Conservation (phyloP, 2,888 invertebrate genomes). For the Synanthedon formicaeformis region DNA sequence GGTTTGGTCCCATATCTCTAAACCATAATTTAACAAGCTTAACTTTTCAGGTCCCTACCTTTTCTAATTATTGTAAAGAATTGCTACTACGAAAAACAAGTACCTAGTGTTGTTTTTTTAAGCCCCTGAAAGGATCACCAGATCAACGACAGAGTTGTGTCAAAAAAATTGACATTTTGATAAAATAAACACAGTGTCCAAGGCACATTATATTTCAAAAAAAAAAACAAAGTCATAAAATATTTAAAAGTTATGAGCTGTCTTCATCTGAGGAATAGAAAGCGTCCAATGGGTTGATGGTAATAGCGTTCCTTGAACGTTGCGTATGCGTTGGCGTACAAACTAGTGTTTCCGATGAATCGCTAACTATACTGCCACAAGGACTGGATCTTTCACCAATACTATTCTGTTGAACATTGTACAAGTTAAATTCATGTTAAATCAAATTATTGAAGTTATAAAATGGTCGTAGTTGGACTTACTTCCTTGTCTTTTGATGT, state of each 20-base stretch:
- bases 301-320: slow-evolving; percentile 10
- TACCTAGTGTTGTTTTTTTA: too few relatives aligned
- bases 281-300: slow-evolving; percentile 41
- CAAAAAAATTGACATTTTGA: too few relatives aligned
- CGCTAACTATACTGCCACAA: slow-evolving; percentile 37
- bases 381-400: slow-evolving; percentile 8
- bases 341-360: slow-evolving; percentile 53
- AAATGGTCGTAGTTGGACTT: slow-evolving; percentile 6
- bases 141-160: too few relatives aligned
- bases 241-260: slow-evolving; percentile 13
- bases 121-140: too few relatives aligned
- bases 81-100: too few relatives aligned
- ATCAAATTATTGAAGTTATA: too few relatives aligned
- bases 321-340: slow-evolving; percentile 27
- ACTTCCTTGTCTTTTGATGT: slow-evolving; percentile 34
- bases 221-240: background rate
- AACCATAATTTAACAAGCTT: too few relatives aligned
- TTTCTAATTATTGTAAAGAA: too few relatives aligned
- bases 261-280: slow-evolving; percentile 42
- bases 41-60: too few relatives aligned
- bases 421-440: background rate
- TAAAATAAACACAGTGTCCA: too few relatives aligned
- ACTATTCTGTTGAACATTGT: background rate
- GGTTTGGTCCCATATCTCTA: too few relatives aligned
- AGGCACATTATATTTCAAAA: too few relatives aligned